These are phyloP conservation scores for Odobenus rosmarus DNA, from an alignment of 2,113 vertebrate genomes.

Conservation along the genomic window DNA sequence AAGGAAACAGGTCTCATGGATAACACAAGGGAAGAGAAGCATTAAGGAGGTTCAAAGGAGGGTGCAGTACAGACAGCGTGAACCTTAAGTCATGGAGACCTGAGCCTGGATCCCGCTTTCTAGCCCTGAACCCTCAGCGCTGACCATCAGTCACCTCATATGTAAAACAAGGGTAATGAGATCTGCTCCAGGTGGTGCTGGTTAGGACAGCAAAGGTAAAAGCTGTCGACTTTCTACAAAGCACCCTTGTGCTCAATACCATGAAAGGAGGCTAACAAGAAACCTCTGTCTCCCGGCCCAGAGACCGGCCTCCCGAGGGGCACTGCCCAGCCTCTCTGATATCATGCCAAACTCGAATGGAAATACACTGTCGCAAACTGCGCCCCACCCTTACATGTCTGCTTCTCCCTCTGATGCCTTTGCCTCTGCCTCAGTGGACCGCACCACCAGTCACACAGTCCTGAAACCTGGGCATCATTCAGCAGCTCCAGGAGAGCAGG, in stretches of 20 bases:
- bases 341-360: neutral
- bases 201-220: neutral
- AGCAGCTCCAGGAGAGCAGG: neutral
- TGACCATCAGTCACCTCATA: neutral
- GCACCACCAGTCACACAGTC: neutral
- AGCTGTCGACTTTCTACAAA: neutral
- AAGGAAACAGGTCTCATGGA: neutral
- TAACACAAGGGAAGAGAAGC: neutral
- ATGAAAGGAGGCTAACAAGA: neutral
- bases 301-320: neutral
- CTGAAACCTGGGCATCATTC: neutral
- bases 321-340: neutral
- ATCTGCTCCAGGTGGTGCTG: neutral
- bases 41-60: neutral
- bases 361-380: neutral
- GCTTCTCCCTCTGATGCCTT: neutral
- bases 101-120: neutral
- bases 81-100: neutral
- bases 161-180: neutral
- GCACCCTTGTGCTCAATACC: neutral
- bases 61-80: neutral
- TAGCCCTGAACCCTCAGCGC: neutral
- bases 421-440: neutral
- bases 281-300: neutral
- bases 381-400: neutral